phyloP scores from a whole-genome alignment of 2,888 invertebrate species.

The Apodemia zela region DNA sequence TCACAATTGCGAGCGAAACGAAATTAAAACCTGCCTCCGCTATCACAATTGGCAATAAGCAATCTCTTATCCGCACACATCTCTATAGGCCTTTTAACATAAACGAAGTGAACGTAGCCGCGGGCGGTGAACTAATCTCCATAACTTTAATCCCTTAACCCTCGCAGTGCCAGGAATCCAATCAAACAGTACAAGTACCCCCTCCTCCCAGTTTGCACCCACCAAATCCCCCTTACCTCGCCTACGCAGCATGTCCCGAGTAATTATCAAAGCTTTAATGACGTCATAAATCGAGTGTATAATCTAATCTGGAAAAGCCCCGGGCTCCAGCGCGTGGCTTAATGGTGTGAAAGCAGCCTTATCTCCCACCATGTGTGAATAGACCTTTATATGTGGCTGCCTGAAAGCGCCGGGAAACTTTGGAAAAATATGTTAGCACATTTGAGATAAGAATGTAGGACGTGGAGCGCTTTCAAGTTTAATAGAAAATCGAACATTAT shows the following conservation, averaged over 20 bases:
- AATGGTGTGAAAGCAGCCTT: conserved; percentile 81
- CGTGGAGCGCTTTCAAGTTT: conserved; percentile 78
- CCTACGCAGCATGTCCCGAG: conserved; percentile 81
- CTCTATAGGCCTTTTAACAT: conserved; percentile 77
- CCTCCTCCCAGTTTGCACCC: conserved; percentile 45
- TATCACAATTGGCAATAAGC: conserved; percentile 78
- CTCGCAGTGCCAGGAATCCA: conserved; percentile 78
- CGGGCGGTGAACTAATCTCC: conserved; percentile 80
- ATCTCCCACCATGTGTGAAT: conserved; percentile 81
- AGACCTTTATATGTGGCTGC: conserved; percentile 78
- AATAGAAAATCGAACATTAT: conserved; percentile 81
- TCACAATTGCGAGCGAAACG: conserved; percentile 41
- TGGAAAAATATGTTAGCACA: conserved; percentile 80
- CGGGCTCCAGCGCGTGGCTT: conserved; percentile 78
- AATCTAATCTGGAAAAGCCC: conserved; percentile 82
- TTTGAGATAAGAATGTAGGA: conserved; percentile 79
- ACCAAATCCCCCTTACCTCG: conserved; percentile 46
- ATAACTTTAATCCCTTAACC: conserved; percentile 81
- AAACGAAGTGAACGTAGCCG: conserved; percentile 70
- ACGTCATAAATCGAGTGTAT: conserved; percentile 81
- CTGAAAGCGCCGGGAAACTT: conserved; percentile 80
- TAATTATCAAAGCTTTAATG: conserved; percentile 82
- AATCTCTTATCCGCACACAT: conserved; percentile 77
- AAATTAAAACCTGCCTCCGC: conserved; percentile 70
- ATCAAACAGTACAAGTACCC: conserved; percentile 78